Evolutionary conservation across 2,888 invertebrate species (phyloP), one percentile per base, ranked within the genome.

Genomic region (Zelleria hepariella): DNA sequence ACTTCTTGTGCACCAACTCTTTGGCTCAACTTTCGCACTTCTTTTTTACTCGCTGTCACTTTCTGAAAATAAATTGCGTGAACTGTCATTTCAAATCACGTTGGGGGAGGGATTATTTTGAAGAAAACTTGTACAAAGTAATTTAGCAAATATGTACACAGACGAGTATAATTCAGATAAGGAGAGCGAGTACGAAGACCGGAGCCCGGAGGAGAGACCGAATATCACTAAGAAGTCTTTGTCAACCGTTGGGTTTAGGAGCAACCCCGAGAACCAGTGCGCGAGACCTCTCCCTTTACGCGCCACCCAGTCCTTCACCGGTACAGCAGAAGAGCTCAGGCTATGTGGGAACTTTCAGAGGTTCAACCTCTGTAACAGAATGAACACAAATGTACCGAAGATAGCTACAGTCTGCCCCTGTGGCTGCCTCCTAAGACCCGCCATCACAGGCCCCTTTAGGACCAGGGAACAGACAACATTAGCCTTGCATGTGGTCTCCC

Each of bases 301-400:
- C 7, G 82, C 86, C 25, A 86, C 88, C 15, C 87, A 87, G 65
- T 88, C 88, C 8, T 84, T 86, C 58, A 85, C 86, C 0, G 87
- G 83, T 0, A 78, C 82, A 0, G 77, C 84, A 7, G 87, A 87
- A 59, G 87, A 88, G 64, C 69, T 87, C 20, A 67, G 78, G 60
- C 64, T 86, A 59, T 77, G 79, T 63, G 74, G 75, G 10, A 86
- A 85, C 62, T 80, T 82, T 48, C 83, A 86, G 62, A 74, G 80
- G 59, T 75, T 86, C 59, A 81, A 82, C 63, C 62, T 86, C 21
- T 75, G 77, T 59, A 82, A 80, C 59, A 72, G 79, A 61, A 73
- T 76, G 63, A 80, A 78, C 58, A 75, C 77, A 69, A 42, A 42
- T 73, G 60, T 69, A 78, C 80, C 81, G 1, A 79, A 80, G 64